Evolutionary conservation across 2,888 invertebrate genomes (phyloP), one percentile per base, ranked within the genome.

Genomic region (Athalia cordata): DNA sequence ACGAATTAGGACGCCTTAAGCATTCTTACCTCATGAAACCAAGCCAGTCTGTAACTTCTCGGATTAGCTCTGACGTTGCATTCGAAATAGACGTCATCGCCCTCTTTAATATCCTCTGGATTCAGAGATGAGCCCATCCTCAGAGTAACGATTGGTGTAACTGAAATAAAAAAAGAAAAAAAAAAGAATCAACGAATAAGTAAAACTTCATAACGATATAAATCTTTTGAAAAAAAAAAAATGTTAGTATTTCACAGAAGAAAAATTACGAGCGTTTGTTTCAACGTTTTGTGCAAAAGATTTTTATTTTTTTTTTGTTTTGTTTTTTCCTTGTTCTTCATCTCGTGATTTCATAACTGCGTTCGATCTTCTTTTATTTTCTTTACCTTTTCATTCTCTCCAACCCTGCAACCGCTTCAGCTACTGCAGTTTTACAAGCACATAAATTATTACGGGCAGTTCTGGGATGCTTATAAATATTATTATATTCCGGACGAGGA

Each of bases 81-180:
- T 89, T 97, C 97, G 90, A 97, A 97, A 90, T 96, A 96, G 77
- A 96, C 96, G 90, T 96, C 96, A 87, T 96, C 96, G 49, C 96
- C 96, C 91, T 97, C 97, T 90, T 96, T 97, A 89, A 97, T 96
- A 90, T 95, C 95, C 84, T 95, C 94, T 9, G 96, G 95, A 89
- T 96, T 95, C 83, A 96, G 91, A 84, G 94, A 95, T 79, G 95
- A 95, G 78, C 96, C 96, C 94, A 97, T 95, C 91, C 95, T 95
- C 84, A 97, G 92, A 80, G 94, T 93, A 47, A 96, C 95, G 80
- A 95, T 94, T 11, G 97, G 97, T 84, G 94, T 93, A 92, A 95
- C 97, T 97, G 93, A 72, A 91, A 92, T 87, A 83, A 88, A 5
- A 77, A 78, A 9, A 92, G 87, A 83, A 88, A 85, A 88, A 83